phyloP scores from a whole-genome alignment of 2,113 vertebrate species.

The Illadopsis cleaveri region DNA sequence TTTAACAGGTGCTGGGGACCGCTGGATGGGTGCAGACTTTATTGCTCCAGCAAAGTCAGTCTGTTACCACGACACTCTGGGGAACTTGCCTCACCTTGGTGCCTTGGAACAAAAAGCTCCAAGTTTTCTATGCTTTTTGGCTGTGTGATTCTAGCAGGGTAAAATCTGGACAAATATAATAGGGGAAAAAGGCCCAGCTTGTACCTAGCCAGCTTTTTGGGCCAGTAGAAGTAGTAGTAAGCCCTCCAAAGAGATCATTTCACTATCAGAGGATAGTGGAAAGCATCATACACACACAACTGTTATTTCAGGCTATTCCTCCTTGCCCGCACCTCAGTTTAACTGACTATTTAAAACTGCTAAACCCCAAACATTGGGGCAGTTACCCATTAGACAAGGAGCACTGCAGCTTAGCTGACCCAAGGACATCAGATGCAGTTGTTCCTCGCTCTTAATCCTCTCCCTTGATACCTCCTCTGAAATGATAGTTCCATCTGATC shows the following conservation, averaged over 20 bases:
- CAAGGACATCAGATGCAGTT: background rate
- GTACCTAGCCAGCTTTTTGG: background rate
- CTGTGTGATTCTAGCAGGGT: background rate
- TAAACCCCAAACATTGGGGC: background rate
- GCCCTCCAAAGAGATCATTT: background rate
- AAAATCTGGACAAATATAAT: background rate
- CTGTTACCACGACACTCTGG: fast-evolving
- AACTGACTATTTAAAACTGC: background rate
- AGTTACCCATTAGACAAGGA: background rate
- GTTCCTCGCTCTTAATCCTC: background rate
- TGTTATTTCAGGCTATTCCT: background rate
- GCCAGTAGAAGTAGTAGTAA: background rate
- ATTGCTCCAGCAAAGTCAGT: background rate
- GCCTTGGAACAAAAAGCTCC: background rate
- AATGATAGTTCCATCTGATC: background rate
- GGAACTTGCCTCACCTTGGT: background rate
- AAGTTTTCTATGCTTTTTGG: background rate
- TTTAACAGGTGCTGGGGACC: background rate
- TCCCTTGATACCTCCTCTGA: background rate
- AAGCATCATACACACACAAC: background rate
- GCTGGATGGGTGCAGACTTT: no score
- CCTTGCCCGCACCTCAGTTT: background rate
- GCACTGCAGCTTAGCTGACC: background rate
- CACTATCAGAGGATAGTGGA: background rate
- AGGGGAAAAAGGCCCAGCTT: background rate